Evolutionary conservation across 2,113 vertebrate genomes (phyloP).

Genomic region (Pteruthius melanotis): DNA sequence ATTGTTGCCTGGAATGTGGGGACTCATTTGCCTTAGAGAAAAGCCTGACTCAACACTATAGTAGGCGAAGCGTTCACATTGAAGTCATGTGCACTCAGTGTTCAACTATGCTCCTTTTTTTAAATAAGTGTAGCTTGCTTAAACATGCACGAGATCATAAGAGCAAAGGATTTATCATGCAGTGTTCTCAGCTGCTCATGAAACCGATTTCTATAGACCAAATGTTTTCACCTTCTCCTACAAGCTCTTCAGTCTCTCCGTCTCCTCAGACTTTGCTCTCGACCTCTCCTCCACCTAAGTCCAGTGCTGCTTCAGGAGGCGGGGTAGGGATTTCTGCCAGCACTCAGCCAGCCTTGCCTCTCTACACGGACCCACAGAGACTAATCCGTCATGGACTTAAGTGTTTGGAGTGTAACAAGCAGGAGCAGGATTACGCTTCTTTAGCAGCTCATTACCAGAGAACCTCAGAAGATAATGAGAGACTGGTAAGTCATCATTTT

Average conservation of each 20-base stretch:
- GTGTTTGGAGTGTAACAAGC: conserved; percentile 92
- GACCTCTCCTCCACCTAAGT: conserved; percentile 8
- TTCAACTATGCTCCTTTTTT: conserved; percentile 87
- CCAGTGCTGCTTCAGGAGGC: neutral
- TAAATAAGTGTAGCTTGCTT: conserved; percentile 92
- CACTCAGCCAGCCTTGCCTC: conserved; percentile 82
- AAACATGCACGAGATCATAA: conserved; percentile 93
- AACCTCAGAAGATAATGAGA: conserved; percentile 81
- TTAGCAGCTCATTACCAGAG: conserved; percentile 94
- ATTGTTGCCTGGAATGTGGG: conserved; percentile 92
- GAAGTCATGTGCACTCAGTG: conserved; percentile 93
- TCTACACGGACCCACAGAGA: conserved; percentile 80
- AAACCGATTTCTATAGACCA: conserved; percentile 88
- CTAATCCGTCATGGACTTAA: conserved; percentile 81
- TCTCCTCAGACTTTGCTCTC: conserved; percentile 24
- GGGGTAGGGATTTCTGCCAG: conserved; percentile 21
- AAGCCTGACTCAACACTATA: conserved; percentile 88
- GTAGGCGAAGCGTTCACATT: conserved; percentile 89
- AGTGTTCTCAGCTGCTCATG: conserved; percentile 93
- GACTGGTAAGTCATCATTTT: conserved; percentile 81
- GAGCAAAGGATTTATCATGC: conserved; percentile 89
- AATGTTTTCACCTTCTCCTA: conserved; percentile 80
- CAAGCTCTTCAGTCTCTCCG: conserved; percentile 30
- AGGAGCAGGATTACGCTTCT: conserved; percentile 82
- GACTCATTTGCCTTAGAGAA: conserved; percentile 92